These are phyloP conservation scores for Cryptoleucopteryx plumbea DNA, from an alignment of 2,113 vertebrate species.

Conservation along the genomic window DNA sequence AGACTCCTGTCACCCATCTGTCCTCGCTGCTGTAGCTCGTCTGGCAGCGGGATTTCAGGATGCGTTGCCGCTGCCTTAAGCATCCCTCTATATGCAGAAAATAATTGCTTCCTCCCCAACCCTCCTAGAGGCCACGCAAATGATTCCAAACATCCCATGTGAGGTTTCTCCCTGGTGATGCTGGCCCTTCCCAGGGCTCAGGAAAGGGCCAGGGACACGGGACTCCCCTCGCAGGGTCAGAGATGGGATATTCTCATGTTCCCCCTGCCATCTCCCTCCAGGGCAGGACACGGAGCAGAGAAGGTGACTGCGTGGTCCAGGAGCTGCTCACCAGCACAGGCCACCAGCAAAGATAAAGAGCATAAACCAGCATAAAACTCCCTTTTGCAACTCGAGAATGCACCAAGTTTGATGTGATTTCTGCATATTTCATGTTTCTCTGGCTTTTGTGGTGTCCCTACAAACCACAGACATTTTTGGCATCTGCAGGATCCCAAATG, in stretches of 20 bases:
- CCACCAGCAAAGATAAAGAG: background rate
- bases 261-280: background rate
- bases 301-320: accelerated
- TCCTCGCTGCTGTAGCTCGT: background rate
- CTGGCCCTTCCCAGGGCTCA: accelerated
- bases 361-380: accelerated
- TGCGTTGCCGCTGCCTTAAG: accelerated
- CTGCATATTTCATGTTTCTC: accelerated
- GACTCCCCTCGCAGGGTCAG: background rate
- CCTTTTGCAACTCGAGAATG: background rate
- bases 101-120: accelerated
- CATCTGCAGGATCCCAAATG: background rate
- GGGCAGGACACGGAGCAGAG: background rate
- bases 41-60: background rate
- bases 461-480: background rate
- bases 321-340: background rate
- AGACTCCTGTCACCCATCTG: accelerated
- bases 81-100: accelerated
- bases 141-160: accelerated
- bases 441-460: accelerated
- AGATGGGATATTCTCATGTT: accelerated
- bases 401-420: accelerated
- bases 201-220: background rate
- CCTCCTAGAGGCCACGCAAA: accelerated
- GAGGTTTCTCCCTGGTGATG: background rate